Base-by-base conservation (phyloP, 2,797 vertebrate genomes). In the Eutrigla gurnardus region DNA sequence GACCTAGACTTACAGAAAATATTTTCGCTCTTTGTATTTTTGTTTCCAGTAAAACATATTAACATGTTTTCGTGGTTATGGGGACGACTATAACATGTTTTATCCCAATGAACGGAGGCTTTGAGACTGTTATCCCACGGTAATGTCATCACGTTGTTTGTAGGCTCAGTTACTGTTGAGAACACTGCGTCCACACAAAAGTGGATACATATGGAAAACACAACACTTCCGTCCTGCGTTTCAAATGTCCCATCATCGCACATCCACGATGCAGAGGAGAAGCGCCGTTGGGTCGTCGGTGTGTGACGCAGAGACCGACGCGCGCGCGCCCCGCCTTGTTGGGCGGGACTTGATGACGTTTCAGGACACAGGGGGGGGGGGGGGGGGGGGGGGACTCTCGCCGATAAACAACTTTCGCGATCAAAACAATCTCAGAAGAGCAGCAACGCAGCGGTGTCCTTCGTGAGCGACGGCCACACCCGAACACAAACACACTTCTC, bases 331-430 rank as follows among this genome's bases (percentile, higher is more conserved):
- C 52, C 77, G 68, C 80, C 86, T 66, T 0, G 0, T 7, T 40
- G 77, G 92, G 83, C 33, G 80, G 35, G 13, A 10, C 12, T 33
- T 60, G 32, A 8, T 84, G 75, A 92, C 84, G 89, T 82, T 6
- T 0, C 2, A 39, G 10, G 39, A 39, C 45, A 7, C 17, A 9
- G 7, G 78, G 62, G 64, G 68, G 81, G 79, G 64, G 68, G 81
- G 79, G n/a, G n/a, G n/a, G n/a, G n/a, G n/a, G n/a, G n/a, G 64
- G 68, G 81, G 79, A 74, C 72, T 64, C 9, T 43, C 4, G 5
- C 61, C 33, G 86, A 91, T 88, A 94, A 94, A 95, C 94, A 94
- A 94, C 73, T 87, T 25, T 64, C n/a, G 50, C 50, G 73, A 84
- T 80, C 84, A 85, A 82, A 90, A 90, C 90, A 92, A 77, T 77